Evolutionary conservation across 2,797 vertebrate species (phyloP).

Genomic region (Clarias laeviceps): DNA sequence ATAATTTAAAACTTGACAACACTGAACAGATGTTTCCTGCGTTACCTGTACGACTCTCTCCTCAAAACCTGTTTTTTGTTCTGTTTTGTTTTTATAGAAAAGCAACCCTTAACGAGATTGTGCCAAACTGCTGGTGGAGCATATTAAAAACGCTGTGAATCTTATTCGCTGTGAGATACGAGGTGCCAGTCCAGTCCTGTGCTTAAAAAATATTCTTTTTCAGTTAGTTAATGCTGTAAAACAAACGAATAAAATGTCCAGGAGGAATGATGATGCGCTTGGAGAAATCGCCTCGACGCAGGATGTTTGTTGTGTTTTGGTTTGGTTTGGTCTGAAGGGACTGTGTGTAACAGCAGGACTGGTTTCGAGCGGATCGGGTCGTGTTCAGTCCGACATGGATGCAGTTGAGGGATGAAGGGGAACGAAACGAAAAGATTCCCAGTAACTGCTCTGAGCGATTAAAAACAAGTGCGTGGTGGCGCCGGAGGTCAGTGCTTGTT

Average conservation of each 20-base stretch:
- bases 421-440: constrained; percentile 5
- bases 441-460: constrained; percentile 64
- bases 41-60: constrained; percentile 24
- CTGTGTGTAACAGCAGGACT: constrained; percentile 31
- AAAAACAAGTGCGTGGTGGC: constrained; percentile 70
- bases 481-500: constrained; percentile 83
- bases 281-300: constrained; percentile 20
- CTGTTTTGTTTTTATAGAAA: constrained; percentile 38
- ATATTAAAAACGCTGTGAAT: constrained; percentile 57
- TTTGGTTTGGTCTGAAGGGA: background rate
- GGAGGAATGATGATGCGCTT: constrained; percentile 56
- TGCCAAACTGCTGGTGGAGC: constrained; percentile 48
- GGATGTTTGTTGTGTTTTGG: background rate
- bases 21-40: constrained; percentile 30
- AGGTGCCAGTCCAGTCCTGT: constrained; percentile 72
- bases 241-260: constrained; percentile 61
- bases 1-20: constrained; percentile 68
- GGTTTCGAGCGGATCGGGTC: constrained; percentile 20
- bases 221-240: constrained; percentile 63
- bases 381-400: constrained; percentile 19
- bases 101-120: constrained; percentile 52
- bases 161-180: constrained; percentile 59
- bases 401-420: constrained; percentile 17
- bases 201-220: constrained; percentile 59
- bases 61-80: constrained; percentile 14